These are phyloP conservation scores for Lysandra coridon DNA, from an alignment of 2,888 invertebrate species.

Conservation along the genomic window DNA sequence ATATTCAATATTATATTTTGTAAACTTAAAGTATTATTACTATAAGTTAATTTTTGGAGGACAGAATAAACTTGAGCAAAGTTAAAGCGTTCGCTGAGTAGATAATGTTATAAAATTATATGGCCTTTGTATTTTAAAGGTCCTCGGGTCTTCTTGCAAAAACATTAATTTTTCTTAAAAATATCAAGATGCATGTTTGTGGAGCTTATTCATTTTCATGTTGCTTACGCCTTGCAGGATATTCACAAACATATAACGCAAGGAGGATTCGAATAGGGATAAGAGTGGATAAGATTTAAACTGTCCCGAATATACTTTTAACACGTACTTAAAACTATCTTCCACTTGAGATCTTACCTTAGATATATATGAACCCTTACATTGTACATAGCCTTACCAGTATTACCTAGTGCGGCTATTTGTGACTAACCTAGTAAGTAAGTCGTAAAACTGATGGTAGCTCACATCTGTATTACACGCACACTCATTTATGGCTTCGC, in stretches of 20 bases:
- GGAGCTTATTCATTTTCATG: background rate
- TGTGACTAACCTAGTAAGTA: background rate
- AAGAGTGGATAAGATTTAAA: too few relatives aligned
- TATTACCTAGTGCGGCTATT: background rate
- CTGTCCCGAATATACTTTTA: background rate
- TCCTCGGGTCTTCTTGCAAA: background rate
- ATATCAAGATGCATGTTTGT: background rate
- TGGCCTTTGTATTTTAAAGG: background rate
- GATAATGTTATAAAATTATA: background rate
- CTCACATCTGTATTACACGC: background rate
- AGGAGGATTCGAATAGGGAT: too few relatives aligned
- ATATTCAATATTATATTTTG: background rate
- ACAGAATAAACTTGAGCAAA: background rate
- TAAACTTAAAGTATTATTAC: background rate
- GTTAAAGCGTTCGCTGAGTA: background rate
- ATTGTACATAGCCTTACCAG: background rate
- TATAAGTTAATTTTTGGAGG: background rate
- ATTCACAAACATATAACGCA: too few relatives aligned
- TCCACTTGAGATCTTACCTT: background rate
- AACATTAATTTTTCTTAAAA: background rate
- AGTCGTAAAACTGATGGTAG: background rate
- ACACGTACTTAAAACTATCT: too few relatives aligned
- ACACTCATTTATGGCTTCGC: background rate
- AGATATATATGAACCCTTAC: background rate
- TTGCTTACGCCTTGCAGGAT: too few relatives aligned